A percentile compares a stretch with the other conserved stretches of the same genome.
Evolutionary conservation across 2,113 vertebrate genomes (phyloP).

Genomic region (Silurus asotus): DNA sequence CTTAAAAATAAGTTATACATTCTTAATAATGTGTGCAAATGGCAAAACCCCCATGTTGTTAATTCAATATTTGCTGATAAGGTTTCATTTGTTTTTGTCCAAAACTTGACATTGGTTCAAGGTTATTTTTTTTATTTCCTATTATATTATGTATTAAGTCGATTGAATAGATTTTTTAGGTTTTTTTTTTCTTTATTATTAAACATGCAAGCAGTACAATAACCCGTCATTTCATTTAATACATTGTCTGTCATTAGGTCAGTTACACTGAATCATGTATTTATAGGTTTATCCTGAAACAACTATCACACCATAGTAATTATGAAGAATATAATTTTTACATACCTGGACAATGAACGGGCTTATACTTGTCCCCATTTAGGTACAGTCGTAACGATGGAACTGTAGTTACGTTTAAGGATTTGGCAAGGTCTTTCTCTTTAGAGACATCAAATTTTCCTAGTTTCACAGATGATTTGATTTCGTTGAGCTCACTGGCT

Average conservation of each 20-base stretch:
- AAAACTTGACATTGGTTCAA: background rate
- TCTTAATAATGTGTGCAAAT: background rate
- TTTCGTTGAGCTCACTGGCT: conserved; percentile 74
- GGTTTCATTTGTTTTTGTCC: background rate
- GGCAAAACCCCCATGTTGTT: background rate
- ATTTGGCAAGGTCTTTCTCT: conserved; percentile 77
- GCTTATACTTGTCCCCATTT: conserved; percentile 77
- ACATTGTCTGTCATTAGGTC: background rate
- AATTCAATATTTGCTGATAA: background rate
- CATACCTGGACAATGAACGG: conserved; percentile 81
- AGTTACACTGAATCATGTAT: background rate
- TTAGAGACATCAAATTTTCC: conserved; percentile 78
- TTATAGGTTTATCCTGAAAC: background rate
- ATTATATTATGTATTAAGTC: background rate
- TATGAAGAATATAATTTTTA: background rate
- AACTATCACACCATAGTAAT: background rate
- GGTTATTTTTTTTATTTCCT: background rate
- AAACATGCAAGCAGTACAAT: background rate
- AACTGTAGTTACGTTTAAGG: conserved; percentile 72
- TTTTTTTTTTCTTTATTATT: background rate
- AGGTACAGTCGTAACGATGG: conserved; percentile 81
- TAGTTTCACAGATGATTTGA: conserved; percentile 76
- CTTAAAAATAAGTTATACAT: background rate
- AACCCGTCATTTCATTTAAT: background rate
- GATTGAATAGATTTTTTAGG: background rate